Percentiles rank a stretch among this genome's conserved stretches.
Conservation (phyloP, 2,797 vertebrate species). For the Botia almorhae region DNA sequence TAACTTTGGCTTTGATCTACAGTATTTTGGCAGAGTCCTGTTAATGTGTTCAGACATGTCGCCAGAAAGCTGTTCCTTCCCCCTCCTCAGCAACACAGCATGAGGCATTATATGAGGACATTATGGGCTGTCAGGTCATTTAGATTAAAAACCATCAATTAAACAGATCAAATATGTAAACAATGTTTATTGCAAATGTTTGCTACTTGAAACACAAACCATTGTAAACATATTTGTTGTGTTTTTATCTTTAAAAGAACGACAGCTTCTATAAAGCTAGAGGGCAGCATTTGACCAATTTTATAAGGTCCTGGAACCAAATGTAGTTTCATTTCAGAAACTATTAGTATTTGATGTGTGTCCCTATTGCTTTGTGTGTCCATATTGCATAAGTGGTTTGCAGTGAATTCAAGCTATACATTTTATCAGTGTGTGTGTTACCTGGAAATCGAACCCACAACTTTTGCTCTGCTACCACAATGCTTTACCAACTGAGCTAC, state of each 20-base stretch:
- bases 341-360: no score
- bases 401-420: no score
- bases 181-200: background rate
- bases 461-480: no score
- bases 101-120: slow-evolving; percentile 54
- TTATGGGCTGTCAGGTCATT: slow-evolving; percentile 48
- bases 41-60: slow-evolving; percentile 69
- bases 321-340: no score
- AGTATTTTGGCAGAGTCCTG: slow-evolving; percentile 50
- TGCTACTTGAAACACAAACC: background rate
- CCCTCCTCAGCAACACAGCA: slow-evolving; percentile 57
- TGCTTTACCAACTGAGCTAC: no score
- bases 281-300: slow-evolving; percentile 62
- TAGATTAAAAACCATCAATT: slow-evolving; percentile 42
- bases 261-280: slow-evolving; percentile 62
- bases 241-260: background rate
- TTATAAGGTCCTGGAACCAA: background rate
- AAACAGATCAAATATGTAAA: background rate
- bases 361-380: no score
- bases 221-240: background rate
- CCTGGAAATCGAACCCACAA: no score
- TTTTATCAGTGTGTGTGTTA: no score
- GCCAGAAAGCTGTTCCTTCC: slow-evolving; percentile 56
- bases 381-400: no score
- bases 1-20: slow-evolving; percentile 56